Evolutionary conservation across 2,888 invertebrate genomes (phyloP).

Genomic region (Arrhopalites spinosus): DNA sequence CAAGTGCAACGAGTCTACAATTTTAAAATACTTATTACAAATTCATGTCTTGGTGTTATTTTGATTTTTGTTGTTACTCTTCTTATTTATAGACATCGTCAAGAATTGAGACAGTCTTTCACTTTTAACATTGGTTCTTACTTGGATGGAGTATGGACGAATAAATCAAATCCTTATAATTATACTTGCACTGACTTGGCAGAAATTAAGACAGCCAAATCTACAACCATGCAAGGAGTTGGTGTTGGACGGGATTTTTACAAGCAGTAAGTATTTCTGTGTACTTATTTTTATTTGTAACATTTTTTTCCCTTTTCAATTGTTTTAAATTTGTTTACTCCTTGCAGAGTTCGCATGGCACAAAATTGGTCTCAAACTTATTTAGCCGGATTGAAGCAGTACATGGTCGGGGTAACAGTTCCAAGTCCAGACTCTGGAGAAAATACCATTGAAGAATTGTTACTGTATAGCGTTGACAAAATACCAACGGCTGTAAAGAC

Average conservation of each 20-base stretch:
- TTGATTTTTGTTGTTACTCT: too few relatives aligned
- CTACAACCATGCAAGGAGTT: background rate
- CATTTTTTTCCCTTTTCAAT: background rate
- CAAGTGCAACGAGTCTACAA: too few relatives aligned
- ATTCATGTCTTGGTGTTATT: too few relatives aligned
- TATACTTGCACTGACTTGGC: background rate
- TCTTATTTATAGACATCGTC: background rate
- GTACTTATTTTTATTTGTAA: background rate
- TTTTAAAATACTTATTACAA: too few relatives aligned
- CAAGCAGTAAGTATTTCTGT: background rate
- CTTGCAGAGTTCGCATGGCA: conserved; percentile 4
- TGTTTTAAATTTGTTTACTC: background rate
- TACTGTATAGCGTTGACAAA: background rate
- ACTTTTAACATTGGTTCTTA: background rate
- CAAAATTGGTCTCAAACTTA: conserved; percentile 13
- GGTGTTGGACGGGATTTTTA: background rate
- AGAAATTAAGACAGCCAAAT: conserved; percentile 1
- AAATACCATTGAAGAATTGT: background rate
- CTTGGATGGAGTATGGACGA: background rate
- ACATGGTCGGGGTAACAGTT: background rate
- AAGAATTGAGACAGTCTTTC: conserved; percentile 2
- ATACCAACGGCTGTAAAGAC: background rate
- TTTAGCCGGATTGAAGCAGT: background rate
- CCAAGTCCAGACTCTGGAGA: background rate
- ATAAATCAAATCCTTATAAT: background rate